Evolutionary conservation across 2,888 invertebrate species (phyloP), one percentile per base, ranked within the genome.

Genomic region (Pristionchus mayeri): DNA sequence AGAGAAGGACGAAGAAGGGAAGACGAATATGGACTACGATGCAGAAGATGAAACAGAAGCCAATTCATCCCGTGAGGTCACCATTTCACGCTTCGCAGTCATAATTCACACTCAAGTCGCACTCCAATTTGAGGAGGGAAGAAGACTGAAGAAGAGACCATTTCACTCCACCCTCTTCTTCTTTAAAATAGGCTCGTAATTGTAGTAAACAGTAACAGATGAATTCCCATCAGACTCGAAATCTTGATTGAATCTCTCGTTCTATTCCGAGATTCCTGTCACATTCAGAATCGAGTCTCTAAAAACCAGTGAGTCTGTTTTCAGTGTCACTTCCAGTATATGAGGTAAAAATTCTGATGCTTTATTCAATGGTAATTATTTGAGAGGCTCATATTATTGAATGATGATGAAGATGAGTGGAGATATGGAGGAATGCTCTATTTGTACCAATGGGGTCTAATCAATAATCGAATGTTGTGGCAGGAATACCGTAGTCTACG

Each of bases 401-500:
- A 34, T 34, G 34, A 30, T 21, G 30, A 18, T 6, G 16, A 18
- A 4, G 11, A 37, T 11, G 18, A 21, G 21, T n/a, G 16, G 67
- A 34, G 34, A 71, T 40, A 44, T 71, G 71, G 71, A 63, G 34
- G 30, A 34, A 34, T 44, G n/a, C n/a, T 60, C 57, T 24, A 60
- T 71, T 71, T 71, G 71, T 71, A 71, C 71, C 71, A 30, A 71
- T 16, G 40, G 67, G 21, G 71, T 34, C 37, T 71, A 71, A 67
- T 67, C 30, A 30, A 67, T 67, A 30, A 37, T 67, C 67, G 67
- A 71, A 71, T 71, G 71, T 71, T 24, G 30, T 71, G 71, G 71
- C 40, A 71, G 63, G 71, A 71, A 71, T 71, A 37, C 71, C 27
- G 37, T 54, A 54, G 54, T 40, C 71, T 71, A 71, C 71, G 71